Base-by-base conservation (phyloP, 2,113 vertebrate species). In the Arvicanthis niloticus region DNA sequence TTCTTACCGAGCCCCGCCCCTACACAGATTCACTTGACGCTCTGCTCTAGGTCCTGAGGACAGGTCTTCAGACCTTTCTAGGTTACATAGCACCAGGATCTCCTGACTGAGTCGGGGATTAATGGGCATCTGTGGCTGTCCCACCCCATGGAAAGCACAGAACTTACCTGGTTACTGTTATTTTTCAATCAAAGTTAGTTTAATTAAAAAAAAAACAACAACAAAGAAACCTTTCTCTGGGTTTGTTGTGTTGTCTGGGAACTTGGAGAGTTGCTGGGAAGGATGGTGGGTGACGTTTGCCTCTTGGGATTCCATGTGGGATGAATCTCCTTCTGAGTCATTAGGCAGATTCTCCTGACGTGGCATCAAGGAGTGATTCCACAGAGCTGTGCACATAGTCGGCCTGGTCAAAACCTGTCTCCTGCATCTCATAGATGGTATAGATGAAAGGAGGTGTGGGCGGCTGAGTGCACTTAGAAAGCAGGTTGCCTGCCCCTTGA, bases 171-270 rank as follows among this genome's bases (percentile, higher is more conserved):
- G 51, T 95, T 97, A 73, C 91, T 91, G 60, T 77, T 80, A 73
- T 77, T 96, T 96, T 93, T 81, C 60, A 89, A 95, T 95, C 78
- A 95, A 95, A 96, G 21, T 34, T 89, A 73, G n/a, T 91, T 96
- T 95, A 91, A 96, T 97, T 95, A 97, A 96, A 98, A 80, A n/a
- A 56, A 10, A 7, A 51, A 48, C 9, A 67, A 11, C 4, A 37
- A 89, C 60, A 86, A 96, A 86, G 42, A 95, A 95, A 51, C 16
- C 37, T 73, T 80, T 68, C 29, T 90, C 60, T 92, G 91, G 91
- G 89, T 34, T 95, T 80, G 24, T 70, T 78, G 95, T 97, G 82
- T 82, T 96, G 93, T 92, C 72, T 96, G 85, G 92, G 91, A 89
- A 89, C 75, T 87, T 95, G 78, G 70, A 60, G 9, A 58, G 68